phyloP scores from a whole-genome alignment of 1,140 invertebrate species.

The Lepeophtheirus salmonis region DNA sequence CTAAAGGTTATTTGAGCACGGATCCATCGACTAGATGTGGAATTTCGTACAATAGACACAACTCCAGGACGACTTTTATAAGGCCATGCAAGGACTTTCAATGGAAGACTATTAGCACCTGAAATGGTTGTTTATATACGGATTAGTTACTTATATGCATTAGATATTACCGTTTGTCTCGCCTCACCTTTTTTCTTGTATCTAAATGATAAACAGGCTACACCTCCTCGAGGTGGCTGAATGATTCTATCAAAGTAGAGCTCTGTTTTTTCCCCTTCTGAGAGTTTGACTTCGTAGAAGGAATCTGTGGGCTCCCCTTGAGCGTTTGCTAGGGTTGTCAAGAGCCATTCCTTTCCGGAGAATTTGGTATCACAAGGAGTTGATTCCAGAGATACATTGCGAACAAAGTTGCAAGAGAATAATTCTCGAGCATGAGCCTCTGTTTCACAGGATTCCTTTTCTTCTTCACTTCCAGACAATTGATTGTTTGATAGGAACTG shows the following conservation, averaged over 20 bases:
- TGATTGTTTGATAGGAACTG: too few relatives aligned
- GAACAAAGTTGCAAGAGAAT: background rate
- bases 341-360: slow-evolving; percentile 6
- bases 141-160: background rate
- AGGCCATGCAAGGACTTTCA: slow-evolving; percentile 11
- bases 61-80: slow-evolving; percentile 5
- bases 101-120: background rate
- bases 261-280: background rate
- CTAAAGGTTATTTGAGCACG: slow-evolving; percentile 10
- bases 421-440: too few relatives aligned
- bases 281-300: background rate
- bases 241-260: slow-evolving; percentile 6
- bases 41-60: slow-evolving; percentile 7
- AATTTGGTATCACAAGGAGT: background rate
- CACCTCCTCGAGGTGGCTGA: background rate
- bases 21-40: slow-evolving; percentile 6
- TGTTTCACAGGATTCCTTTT: too few relatives aligned
- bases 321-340: background rate
- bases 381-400: background rate
- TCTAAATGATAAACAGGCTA: slow-evolving; percentile 9
- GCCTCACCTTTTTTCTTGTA: slow-evolving; percentile 15
- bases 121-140: background rate
- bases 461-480: too few relatives aligned
- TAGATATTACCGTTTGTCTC: background rate
- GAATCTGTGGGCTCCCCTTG: background rate